Conservation (phyloP, 2,797 vertebrate species). For the Meda fulgida region DNA sequence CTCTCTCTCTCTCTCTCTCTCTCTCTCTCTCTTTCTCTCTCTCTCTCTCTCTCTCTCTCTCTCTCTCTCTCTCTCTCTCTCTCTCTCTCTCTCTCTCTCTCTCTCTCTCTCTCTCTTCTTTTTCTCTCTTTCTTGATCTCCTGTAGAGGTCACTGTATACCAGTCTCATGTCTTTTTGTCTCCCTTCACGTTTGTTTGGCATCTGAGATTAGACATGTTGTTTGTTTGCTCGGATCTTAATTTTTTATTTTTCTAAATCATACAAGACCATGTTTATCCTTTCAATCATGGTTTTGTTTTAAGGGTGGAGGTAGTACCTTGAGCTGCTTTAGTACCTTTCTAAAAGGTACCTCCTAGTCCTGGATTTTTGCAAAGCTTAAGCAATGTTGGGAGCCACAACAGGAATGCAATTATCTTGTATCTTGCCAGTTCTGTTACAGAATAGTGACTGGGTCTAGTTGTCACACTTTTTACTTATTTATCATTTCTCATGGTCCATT, state of each 20-base stretch:
- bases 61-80: no score
- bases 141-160: conserved; percentile 74
- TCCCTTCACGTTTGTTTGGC: conserved; percentile 7
- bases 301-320: conserved; percentile 26
- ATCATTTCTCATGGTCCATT: not conserved
- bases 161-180: conserved; percentile 50
- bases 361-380: conserved; percentile 32
- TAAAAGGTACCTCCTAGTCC: no score
- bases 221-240: not conserved
- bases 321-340: no score
- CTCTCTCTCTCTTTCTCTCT: no score
- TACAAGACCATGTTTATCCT: not conserved
- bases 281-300: conserved; percentile 27
- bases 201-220: not conserved
- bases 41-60: not conserved
- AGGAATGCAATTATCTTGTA: conserved; percentile 53
- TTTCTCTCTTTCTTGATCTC: conserved; percentile 39
- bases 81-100: no score
- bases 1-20: no score
- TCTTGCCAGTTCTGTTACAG: conserved; percentile 19
- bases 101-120: no score
- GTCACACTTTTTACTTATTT: not conserved
- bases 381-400: conserved; percentile 40
- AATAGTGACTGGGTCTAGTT: conserved; percentile 13
- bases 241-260: conserved; percentile 29